Conservation (phyloP, 2,888 invertebrate genomes). For the Entomobrya proxima region DNA sequence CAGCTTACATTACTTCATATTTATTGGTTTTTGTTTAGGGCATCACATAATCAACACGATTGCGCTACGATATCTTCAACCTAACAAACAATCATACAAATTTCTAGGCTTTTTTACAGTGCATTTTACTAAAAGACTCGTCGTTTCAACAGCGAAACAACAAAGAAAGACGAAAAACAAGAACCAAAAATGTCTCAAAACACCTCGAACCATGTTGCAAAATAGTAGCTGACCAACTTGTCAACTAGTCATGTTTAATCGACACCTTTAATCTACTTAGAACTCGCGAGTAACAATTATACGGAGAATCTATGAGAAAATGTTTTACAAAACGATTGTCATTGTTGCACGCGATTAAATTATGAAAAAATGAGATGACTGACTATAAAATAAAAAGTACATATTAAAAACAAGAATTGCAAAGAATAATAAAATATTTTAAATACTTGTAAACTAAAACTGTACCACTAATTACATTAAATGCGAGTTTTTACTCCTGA, state of each 20-base stretch:
- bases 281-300: not conserved
- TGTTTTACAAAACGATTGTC: not conserved
- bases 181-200: no score
- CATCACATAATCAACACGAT: no score
- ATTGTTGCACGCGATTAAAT: not conserved
- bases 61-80: no score
- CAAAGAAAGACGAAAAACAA: no score
- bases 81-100: no score
- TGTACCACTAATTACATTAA: not conserved
- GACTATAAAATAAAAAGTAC: not conserved
- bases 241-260: not conserved
- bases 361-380: constrained; percentile 10
- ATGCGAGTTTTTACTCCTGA: not conserved
- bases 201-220: no score
- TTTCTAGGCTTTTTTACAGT: no score
- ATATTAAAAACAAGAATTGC: not conserved
- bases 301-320: not conserved
- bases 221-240: no score
- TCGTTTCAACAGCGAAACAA: no score
- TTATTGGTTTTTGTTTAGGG: no score
- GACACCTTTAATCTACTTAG: not conserved
- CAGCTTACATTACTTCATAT: no score
- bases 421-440: not conserved
- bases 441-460: not conserved
- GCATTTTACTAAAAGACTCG: no score